Conservation (phyloP, 2,888 invertebrate genomes). For the Anthrax anthrax region DNA sequence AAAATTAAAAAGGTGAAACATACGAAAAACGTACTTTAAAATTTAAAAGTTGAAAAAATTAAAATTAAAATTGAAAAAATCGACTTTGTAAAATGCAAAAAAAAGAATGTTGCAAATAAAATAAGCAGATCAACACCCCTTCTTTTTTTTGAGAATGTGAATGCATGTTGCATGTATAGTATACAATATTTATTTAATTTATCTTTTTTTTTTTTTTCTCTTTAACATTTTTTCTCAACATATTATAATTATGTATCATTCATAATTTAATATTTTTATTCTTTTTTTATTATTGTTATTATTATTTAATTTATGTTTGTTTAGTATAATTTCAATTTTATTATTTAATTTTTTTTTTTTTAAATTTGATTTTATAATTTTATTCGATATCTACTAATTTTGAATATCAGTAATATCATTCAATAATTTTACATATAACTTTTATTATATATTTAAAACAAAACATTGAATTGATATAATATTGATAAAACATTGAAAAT, state of each 20-base stretch:
- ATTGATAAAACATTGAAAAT: no score
- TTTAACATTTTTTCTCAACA: no score
- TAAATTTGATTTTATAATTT: no score
- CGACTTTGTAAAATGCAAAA: conserved; percentile 11
- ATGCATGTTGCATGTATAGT: conserved; percentile 18
- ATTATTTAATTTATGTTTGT: background rate
- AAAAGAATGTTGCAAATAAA: background rate
- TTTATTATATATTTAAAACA: no score
- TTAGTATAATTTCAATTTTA: conserved; percentile 4
- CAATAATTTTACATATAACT: no score
- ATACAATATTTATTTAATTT: conserved; percentile 4
- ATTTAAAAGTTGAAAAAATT: no score
- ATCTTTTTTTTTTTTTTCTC: conserved; percentile 2
- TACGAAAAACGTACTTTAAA: no score
- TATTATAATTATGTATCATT: conserved; percentile 3
- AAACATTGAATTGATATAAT: no score
- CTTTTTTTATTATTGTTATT: conserved; percentile 3
- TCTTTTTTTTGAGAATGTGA: conserved; percentile 21
- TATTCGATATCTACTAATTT: no score
- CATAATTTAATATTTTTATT: conserved; percentile 5
- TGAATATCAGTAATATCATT: no score
- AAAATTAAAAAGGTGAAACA: no score
- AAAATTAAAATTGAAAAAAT: conserved; percentile 1
- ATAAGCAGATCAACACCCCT: conserved; percentile 34
- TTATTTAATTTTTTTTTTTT: no score